These are phyloP conservation scores for Rynchops niger DNA, from an alignment of 2,113 vertebrate species.

Conservation along the genomic window DNA sequence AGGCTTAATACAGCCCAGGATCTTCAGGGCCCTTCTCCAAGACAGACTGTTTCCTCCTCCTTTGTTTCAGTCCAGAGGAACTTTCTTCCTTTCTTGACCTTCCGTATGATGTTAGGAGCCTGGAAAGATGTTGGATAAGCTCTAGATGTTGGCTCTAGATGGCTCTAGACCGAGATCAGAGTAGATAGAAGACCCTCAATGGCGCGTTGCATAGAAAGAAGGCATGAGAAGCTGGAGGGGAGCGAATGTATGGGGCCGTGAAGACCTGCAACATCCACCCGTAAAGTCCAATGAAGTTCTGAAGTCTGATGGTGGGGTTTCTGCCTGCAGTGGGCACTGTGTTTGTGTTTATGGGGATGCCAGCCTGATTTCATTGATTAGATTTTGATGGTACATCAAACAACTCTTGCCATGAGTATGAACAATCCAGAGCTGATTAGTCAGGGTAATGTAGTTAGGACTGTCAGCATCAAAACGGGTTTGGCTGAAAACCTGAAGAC, in stretches of 20 bases:
- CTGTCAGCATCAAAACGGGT: neutral
- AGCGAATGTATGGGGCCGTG: neutral
- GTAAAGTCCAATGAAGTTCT: neutral
- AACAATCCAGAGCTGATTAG: neutral
- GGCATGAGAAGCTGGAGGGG: neutral
- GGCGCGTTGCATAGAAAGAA: neutral
- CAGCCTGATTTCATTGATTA: neutral
- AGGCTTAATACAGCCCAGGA: neutral
- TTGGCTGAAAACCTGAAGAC: neutral
- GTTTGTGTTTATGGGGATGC: neutral
- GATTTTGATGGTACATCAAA: neutral
- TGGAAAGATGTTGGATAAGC: neutral
- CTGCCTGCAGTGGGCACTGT: neutral
- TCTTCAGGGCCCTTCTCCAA: neutral
- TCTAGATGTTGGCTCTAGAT: neutral
- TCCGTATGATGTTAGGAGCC: neutral
- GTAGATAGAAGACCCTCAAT: neutral
- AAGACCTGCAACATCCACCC: neutral
- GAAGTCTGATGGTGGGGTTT: neutral
- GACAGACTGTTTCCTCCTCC: neutral
- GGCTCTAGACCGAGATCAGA: neutral
- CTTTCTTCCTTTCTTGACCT: neutral
- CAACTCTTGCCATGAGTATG: neutral
- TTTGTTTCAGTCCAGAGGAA: neutral
- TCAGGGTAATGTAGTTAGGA: neutral